phyloP scores from a whole-genome alignment of 2,888 invertebrate species.

The Nowickia ferox region DNA sequence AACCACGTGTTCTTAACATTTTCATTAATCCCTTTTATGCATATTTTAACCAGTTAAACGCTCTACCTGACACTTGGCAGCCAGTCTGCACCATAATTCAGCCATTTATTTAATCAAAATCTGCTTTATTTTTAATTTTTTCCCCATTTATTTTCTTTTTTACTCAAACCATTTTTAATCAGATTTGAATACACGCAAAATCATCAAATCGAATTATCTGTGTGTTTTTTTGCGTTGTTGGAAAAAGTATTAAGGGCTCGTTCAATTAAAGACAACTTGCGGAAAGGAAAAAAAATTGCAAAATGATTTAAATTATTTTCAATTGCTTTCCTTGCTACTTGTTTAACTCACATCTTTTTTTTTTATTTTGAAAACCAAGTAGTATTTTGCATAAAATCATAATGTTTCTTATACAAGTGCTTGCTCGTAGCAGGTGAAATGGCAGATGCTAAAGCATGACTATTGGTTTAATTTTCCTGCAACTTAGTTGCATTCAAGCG shows the following conservation, averaged over 20 bases:
- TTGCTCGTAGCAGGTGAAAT: not conserved
- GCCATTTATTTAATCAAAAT: slow-evolving; percentile 2
- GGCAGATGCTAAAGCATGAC: not conserved
- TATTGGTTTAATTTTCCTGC: slow-evolving; percentile 31
- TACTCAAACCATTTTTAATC: slow-evolving; percentile 46
- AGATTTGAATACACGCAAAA: slow-evolving; percentile 5
- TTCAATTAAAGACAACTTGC: slow-evolving; percentile 40
- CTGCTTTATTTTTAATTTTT: slow-evolving; percentile 14
- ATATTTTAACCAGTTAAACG: not conserved
- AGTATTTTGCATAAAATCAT: slow-evolving; percentile 43
- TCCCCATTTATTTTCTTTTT: not conserved
- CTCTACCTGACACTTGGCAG: not conserved
- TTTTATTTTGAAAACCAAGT: not conserved
- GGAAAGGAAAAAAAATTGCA: slow-evolving; percentile 14
- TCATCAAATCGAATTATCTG: too few relatives aligned
- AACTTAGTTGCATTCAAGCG: slow-evolving; percentile 6
- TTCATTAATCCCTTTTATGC: not conserved
- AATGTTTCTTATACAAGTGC: not conserved
- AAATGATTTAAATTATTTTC: slow-evolving; percentile 6
- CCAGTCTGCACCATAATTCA: not conserved
- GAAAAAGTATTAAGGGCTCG: not conserved
- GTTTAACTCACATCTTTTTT: not conserved
- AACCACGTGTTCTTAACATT: too few relatives aligned
- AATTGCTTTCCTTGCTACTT: not conserved
- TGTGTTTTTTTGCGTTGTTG: too few relatives aligned